Base-by-base conservation (phyloP, 2,113 vertebrate genomes). In the Chloropsis hardwickii region DNA sequence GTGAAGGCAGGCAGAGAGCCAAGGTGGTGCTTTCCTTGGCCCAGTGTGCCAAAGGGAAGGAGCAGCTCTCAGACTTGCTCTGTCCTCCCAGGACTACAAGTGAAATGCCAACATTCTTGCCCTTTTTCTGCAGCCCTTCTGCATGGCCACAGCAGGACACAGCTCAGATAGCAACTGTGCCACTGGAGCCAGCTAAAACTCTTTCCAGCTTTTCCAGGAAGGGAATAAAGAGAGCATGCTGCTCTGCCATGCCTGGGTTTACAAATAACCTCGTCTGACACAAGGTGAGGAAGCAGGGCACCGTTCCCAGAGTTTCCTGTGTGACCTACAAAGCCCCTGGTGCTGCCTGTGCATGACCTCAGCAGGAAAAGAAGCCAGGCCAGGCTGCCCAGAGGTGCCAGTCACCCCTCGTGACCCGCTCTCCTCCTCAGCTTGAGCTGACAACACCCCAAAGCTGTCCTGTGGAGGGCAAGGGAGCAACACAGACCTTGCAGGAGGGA, bases 241-340 rank as follows among this genome's bases (percentile, higher is more conserved):
- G 8, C 14, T 80, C 89, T 86, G 83, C 77, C 24, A 60, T 73
- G 86, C 85, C 58, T 44, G n/a, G 81, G 73, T 91, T 96, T 74
- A 93, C 94, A 92, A 91, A 81, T 72, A 96, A 80, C 92, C 86
- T 64, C 82, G 71, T 56, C 17, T 11, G 57, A 88, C n/a, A 37
- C 0, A 13, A 93, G 67, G 67, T 61, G 81, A 66, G 27, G 86
- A 86, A 90, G 89, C 31, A 53, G 61, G 76, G 67, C 84, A 83
- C 85, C 3, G 1, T 40, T 78, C 74, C 85, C 28, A 2, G 77
- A 0, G 0, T 60, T 71, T 60, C 29, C 62, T 29, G 21, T 0
- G 0, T 6, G 44, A 62, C 48, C 24, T 18, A 16, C 23, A 28
- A 33, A 74, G 66, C 33, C 35, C 35, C 6, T 9, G 0, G 1